Evolutionary conservation across 2,113 vertebrate species (phyloP).

Genomic region (Carassius gibelio): DNA sequence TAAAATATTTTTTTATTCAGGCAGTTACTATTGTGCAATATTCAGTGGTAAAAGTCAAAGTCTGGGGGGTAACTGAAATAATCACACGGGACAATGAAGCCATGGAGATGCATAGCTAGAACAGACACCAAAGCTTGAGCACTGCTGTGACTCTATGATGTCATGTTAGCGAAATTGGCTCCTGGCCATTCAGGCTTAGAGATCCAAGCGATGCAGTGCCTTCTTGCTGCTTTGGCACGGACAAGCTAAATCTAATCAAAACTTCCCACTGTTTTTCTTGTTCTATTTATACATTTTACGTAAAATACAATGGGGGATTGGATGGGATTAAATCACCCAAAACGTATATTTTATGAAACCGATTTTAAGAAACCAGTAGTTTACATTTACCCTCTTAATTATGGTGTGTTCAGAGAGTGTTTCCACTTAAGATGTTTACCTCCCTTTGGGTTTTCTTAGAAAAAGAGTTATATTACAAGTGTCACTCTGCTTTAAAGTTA

Average conservation of each 20-base stretch:
- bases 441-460: background rate
- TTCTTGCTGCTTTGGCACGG: slow-evolving; percentile 25
- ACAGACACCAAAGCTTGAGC: slow-evolving; percentile 51
- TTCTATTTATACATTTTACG: slow-evolving; percentile 6
- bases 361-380: background rate
- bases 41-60: slow-evolving; percentile 38
- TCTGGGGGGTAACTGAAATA: slow-evolving; percentile 51
- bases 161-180: slow-evolving; percentile 46
- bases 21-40: slow-evolving; percentile 14
- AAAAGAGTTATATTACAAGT: slow-evolving; percentile 40
- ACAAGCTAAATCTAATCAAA: slow-evolving; percentile 32
- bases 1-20: slow-evolving; percentile 1
- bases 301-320: background rate
- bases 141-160: slow-evolving; percentile 56
- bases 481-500: slow-evolving; percentile 29
- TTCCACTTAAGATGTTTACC: background rate
- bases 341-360: background rate
- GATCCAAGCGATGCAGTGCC: slow-evolving; percentile 38
- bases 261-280: slow-evolving; percentile 5
- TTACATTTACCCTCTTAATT: background rate
- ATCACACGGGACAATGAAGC: slow-evolving; percentile 52
- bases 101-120: slow-evolving; percentile 42
- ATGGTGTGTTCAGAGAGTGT: slow-evolving; percentile 4
- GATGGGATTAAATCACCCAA: background rate
- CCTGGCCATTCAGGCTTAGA: slow-evolving; percentile 28